phyloP scores from a whole-genome alignment of 2,888 invertebrate species.

The Agrochola lychnidis region DNA sequence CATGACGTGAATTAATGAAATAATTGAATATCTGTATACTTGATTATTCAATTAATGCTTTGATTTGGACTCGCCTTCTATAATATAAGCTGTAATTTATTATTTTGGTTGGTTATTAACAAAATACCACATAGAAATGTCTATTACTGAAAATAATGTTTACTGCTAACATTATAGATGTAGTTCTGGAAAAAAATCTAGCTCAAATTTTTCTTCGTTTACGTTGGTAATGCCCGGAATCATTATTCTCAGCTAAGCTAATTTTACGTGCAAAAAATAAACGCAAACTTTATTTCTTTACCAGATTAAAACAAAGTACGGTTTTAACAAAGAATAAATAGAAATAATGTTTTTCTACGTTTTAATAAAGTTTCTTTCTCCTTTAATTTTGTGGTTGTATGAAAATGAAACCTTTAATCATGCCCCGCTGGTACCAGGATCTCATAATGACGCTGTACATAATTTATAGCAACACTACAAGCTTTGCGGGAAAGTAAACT shows the following conservation, averaged over 20 bases:
- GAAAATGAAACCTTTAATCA: constrained; percentile 55
- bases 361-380: constrained; percentile 30
- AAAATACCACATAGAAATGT: neutral
- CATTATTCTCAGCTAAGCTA: neutral
- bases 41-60: neutral
- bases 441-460: constrained; percentile 66
- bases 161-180: neutral
- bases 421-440: constrained; percentile 64
- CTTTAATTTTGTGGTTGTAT: constrained; percentile 45
- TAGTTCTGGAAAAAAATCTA: neutral
- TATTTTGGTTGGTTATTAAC: neutral
- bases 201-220: neutral
- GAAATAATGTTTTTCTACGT: neutral
- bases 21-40: constrained; percentile 1
- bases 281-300: neutral
- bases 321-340: neutral
- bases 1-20: constrained; percentile 21
- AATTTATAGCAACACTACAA: constrained; percentile 56
- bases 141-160: neutral
- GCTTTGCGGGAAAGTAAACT: constrained; percentile 26
- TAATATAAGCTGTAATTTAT: neutral
- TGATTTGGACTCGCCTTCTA: neutral
- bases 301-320: neutral
- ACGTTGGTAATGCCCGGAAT: neutral
- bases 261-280: neutral